Percentiles rank a stretch among this genome's conserved stretches.
These are phyloP conservation scores for Phrynocephalus versicolor DNA, from an alignment of 2,113 vertebrate species.

Conservation along the genomic window DNA sequence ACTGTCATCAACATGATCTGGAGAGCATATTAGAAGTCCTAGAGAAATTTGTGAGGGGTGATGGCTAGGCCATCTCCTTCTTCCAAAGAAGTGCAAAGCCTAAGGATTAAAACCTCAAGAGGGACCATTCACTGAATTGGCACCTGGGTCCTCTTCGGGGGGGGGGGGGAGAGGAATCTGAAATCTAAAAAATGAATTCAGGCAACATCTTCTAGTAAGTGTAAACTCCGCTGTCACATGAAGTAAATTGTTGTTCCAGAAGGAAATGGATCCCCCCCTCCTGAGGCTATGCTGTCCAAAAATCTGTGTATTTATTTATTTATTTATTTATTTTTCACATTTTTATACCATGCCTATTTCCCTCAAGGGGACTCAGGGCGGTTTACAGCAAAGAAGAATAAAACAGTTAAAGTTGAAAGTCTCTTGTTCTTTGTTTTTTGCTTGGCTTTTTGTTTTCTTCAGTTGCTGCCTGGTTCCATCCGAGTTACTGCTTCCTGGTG, in stretches of 20 bases:
- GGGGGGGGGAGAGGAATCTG: not conserved
- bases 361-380: no score
- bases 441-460: not conserved
- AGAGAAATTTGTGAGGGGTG: no score
- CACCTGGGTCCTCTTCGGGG: not conserved
- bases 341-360: no score
- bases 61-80: not conserved
- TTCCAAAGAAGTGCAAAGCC: not conserved
- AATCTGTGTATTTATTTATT: not conserved
- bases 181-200: not conserved
- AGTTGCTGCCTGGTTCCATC: not conserved
- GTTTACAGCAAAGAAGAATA: no score
- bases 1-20: no score
- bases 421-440: not conserved
- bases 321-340: no score
- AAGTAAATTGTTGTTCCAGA: constrained; percentile 9
- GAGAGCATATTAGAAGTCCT: no score
- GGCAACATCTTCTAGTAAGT: not conserved
- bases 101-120: not conserved
- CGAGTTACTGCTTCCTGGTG: not conserved
- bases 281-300: not conserved
- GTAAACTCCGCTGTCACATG: not conserved
- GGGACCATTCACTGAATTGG: not conserved
- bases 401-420: no score
- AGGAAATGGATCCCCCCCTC: not conserved